phyloP scores from a whole-genome alignment of 2,888 invertebrate species.

The Minunthozetes semirufus region DNA sequence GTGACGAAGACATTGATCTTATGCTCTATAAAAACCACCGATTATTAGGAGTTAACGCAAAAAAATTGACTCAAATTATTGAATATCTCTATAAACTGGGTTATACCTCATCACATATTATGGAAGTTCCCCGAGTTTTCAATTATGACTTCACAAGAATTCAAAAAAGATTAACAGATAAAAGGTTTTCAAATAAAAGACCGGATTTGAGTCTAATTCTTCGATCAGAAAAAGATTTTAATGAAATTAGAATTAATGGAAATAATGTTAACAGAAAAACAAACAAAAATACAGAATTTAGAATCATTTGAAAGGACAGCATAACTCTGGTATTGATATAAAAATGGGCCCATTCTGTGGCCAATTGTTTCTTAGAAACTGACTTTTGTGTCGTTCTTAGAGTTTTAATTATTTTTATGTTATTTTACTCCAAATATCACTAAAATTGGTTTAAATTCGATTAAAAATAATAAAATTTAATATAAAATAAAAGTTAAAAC shows the following conservation, averaged over 20 bases:
- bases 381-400: too few relatives aligned
- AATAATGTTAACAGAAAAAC: too few relatives aligned
- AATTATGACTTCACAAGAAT: background rate
- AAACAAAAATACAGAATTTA: too few relatives aligned
- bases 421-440: too few relatives aligned
- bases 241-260: background rate
- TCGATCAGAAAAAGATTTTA: background rate
- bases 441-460: too few relatives aligned
- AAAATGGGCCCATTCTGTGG: too few relatives aligned
- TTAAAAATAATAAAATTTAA: too few relatives aligned
- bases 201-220: background rate
- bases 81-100: background rate
- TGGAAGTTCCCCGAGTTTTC: background rate
- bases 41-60: background rate
- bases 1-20: background rate
- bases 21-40: background rate
- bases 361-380: too few relatives aligned
- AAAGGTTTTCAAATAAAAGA: background rate
- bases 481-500: background rate
- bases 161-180: background rate
- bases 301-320: too few relatives aligned
- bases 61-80: background rate
- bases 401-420: too few relatives aligned
- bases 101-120: background rate
- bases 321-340: too few relatives aligned